Percentiles rank a stretch among this genome's conserved stretches.
These are phyloP conservation scores for Myotis yumanensis DNA, from an alignment of 2,113 vertebrate species.

Conservation along the genomic window DNA sequence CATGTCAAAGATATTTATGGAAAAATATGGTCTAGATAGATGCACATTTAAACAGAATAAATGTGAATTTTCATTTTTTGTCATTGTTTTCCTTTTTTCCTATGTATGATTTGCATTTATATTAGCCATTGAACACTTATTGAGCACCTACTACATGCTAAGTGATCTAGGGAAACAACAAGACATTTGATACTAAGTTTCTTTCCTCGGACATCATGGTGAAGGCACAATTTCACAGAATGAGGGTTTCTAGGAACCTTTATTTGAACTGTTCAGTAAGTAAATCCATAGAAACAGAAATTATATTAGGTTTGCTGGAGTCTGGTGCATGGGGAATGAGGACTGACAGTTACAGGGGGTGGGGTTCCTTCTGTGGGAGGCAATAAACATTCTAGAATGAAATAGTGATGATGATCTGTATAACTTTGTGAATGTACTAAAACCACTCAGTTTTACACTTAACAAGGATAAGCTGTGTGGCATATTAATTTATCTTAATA, in stretches of 20 bases:
- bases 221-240: neutral
- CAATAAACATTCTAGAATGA: neutral
- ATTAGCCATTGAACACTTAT: neutral
- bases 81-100: neutral
- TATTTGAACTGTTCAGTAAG: neutral
- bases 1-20: neutral
- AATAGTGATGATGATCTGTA: neutral
- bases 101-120: neutral
- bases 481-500: neutral
- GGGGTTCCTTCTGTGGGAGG: neutral
- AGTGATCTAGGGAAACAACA: neutral
- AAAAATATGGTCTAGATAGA: neutral
- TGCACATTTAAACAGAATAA: neutral
- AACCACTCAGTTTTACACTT: neutral
- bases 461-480: neutral
- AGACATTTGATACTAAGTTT: neutral
- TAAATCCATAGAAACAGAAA: neutral
- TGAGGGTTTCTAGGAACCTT: neutral
- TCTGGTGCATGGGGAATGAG: neutral
- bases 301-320: neutral
- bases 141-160: neutral
- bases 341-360: accelerated
- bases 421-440: neutral
- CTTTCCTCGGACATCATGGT: neutral
- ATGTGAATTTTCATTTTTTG: neutral